Evolutionary conservation across 2,797 vertebrate species (phyloP).

Genomic region (Tapera naevia): DNA sequence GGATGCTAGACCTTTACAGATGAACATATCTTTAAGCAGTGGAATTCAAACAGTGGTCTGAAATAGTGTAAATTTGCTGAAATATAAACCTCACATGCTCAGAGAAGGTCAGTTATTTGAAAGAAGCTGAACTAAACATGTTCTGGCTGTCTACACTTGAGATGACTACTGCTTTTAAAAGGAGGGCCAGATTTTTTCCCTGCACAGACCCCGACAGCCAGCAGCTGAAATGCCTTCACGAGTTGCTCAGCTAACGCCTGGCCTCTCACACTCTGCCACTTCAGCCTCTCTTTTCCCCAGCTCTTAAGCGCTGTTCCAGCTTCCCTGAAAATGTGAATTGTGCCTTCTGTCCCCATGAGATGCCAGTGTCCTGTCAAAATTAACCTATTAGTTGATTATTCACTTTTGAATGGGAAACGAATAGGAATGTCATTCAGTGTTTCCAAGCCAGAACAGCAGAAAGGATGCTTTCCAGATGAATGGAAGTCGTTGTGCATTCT

Average conservation of each 20-base stretch:
- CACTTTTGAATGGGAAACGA: constrained; percentile 14
- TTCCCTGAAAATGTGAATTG: background rate
- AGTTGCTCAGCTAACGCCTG: background rate
- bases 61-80: background rate
- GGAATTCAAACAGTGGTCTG: background rate
- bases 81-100: background rate
- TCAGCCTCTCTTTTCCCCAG: background rate
- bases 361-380: constrained; percentile 45
- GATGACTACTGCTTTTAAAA: background rate
- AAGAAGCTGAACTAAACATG: background rate
- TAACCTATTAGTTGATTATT: constrained; percentile 46
- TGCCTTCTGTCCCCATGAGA: constrained; percentile 8
- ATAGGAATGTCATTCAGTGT: background rate
- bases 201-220: background rate
- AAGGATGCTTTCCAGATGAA: background rate
- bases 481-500: background rate
- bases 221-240: background rate
- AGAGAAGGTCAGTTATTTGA: background rate
- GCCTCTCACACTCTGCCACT: background rate
- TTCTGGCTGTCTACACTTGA: background rate
- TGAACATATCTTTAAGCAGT: background rate
- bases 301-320: background rate
- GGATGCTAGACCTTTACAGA: background rate
- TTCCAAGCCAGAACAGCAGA: constrained; percentile 12
- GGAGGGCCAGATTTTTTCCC: background rate